These are phyloP conservation scores for Malachius bipustulatus DNA, from an alignment of 2,888 invertebrate species.

Conservation along the genomic window DNA sequence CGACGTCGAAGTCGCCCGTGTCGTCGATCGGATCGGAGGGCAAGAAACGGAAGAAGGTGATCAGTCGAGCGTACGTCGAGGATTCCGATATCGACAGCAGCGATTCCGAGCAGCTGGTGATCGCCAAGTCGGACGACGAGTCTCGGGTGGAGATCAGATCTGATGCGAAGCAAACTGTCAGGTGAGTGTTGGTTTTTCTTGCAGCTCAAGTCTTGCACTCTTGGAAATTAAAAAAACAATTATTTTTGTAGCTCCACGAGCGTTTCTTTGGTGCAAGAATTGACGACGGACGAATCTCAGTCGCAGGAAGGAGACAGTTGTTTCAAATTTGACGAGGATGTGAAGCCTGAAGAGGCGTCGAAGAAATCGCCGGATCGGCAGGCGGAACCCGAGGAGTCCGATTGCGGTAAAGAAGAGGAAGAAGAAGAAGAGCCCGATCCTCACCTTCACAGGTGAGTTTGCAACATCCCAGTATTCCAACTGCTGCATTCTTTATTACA, in stretches of 20 bases:
- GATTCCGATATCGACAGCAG: conserved; percentile 52
- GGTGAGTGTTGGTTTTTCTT: no score
- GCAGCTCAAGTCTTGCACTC: no score
- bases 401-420: conserved; percentile 24
- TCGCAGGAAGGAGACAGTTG: conserved; percentile 28
- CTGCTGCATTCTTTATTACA: no score
- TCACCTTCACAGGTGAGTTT: conserved; percentile 51
- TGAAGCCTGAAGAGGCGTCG: conserved; percentile 31
- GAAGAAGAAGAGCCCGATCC: conserved; percentile 47
- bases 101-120: conserved; percentile 52
- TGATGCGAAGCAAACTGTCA: no score
- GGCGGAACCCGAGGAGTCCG: conserved; percentile 25
- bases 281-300: conserved; percentile 28
- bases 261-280: conserved; percentile 19
- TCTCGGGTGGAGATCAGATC: no score
- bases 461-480: no score
- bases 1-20: conserved; percentile 4
- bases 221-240: no score
- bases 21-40: conserved; percentile 16
- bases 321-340: conserved; percentile 29
- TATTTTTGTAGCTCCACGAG: no score
- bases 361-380: conserved; percentile 13
- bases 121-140: conserved; percentile 38
- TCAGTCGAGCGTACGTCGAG: conserved; percentile 40
- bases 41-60: conserved; percentile 30